Evolutionary conservation across 2,888 invertebrate species (phyloP).

Genomic region (Pristionchus maxplancki): DNA sequence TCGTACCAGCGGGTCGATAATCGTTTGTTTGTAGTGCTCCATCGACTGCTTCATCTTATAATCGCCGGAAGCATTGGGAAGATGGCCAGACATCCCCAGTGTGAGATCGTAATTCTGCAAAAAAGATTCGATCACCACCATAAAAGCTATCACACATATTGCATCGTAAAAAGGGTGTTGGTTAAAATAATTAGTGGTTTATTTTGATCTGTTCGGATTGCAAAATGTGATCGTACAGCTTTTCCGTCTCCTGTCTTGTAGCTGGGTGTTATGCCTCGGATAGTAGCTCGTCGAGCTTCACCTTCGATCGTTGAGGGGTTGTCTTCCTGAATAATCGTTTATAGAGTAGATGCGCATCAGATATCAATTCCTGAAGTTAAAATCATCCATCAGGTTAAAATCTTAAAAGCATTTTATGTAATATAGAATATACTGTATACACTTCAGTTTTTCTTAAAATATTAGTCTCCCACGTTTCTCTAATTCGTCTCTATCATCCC

Average conservation of each 20-base stretch:
- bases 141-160: too few relatives aligned
- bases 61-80: conserved; percentile 71
- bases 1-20: conserved; percentile 78
- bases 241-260: conserved; percentile 71
- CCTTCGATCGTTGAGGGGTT: conserved; percentile 63
- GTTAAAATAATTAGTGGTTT: too few relatives aligned
- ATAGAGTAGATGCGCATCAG: too few relatives aligned
- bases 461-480: too few relatives aligned
- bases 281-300: conserved; percentile 60
- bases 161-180: too few relatives aligned
- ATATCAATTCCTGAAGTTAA: too few relatives aligned
- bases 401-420: too few relatives aligned
- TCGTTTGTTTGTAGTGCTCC: conserved; percentile 76
- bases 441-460: too few relatives aligned
- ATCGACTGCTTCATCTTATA: conserved; percentile 73
- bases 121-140: neutral
- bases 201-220: too few relatives aligned
- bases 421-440: too few relatives aligned
- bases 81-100: conserved; percentile 63
- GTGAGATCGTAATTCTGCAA: conserved; percentile 58
- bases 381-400: too few relatives aligned
- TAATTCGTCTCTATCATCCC: neutral
- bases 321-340: conserved; percentile 67
- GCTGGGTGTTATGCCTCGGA: conserved; percentile 72
- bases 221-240: conserved; percentile 64